Evolutionary conservation across 2,797 vertebrate species (phyloP).

Genomic region (Orientallactaga sibirica): DNA sequence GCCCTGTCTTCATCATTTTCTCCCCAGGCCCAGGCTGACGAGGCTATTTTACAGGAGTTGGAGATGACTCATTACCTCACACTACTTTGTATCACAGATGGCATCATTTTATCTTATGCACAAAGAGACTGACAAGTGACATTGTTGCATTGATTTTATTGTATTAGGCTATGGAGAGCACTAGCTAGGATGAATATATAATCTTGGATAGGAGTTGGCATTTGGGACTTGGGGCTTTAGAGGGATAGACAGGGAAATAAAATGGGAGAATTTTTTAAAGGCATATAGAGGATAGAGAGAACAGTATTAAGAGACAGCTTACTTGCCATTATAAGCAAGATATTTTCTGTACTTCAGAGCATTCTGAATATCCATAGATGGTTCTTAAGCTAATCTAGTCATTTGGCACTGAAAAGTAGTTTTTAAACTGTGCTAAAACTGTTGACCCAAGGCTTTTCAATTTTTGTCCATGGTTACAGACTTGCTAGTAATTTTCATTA

Average conservation of each 20-base stretch:
- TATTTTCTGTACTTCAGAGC: conserved; percentile 65
- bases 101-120: conserved; percentile 79
- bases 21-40: conserved; percentile 74
- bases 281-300: not conserved
- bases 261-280: not conserved
- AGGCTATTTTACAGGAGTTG: conserved; percentile 73
- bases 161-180: conserved; percentile 60
- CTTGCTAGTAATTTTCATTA: conserved; percentile 69
- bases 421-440: conserved; percentile 64
- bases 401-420: conserved; percentile 45
- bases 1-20: conserved; percentile 74
- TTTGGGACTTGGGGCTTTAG: conserved; percentile 43
- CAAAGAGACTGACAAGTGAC: conserved; percentile 82
- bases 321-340: conserved; percentile 14
- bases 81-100: conserved; percentile 83
- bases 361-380: conserved; percentile 10
- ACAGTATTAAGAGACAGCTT: conserved; percentile 24
- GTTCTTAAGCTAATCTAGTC: conserved; percentile 63
- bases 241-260: conserved; percentile 35
- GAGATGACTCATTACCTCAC: conserved; percentile 81
- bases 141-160: conserved; percentile 78
- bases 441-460: conserved; percentile 57
- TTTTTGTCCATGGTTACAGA: conserved; percentile 48
- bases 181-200: conserved; percentile 68
- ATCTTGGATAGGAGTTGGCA: conserved; percentile 39